phyloP scores from a whole-genome alignment of 2,113 vertebrate genomes.

The Crotophaga sulcirostris region DNA sequence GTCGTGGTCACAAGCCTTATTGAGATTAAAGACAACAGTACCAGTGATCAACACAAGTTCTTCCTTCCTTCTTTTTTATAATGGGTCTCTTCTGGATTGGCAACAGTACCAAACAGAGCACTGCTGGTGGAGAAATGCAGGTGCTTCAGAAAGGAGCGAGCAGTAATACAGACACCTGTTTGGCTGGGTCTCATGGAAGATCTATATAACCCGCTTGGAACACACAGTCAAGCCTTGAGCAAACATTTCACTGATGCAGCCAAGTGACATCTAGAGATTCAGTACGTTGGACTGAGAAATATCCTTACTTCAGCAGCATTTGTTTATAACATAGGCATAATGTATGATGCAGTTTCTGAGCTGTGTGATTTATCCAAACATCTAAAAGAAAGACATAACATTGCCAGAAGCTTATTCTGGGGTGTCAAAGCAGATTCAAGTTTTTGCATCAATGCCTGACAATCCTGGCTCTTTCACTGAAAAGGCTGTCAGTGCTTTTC shows the following conservation, averaged over 20 bases:
- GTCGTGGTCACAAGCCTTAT: not conserved
- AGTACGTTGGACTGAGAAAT: slow-evolving; percentile 52
- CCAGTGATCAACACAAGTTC: not conserved
- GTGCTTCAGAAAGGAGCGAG: not conserved
- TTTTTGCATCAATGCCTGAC: slow-evolving; percentile 75
- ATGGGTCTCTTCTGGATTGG: not conserved
- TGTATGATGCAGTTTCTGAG: slow-evolving; percentile 54
- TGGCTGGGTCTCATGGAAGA: slow-evolving; percentile 21
- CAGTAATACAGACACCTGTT: slow-evolving; percentile 21
- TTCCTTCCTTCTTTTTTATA: not conserved
- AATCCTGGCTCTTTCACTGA: slow-evolving; percentile 64
- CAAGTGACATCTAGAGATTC: slow-evolving; percentile 49
- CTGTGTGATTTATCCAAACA: slow-evolving; percentile 72
- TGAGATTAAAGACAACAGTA: not conserved
- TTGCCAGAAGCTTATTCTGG: slow-evolving; percentile 76
- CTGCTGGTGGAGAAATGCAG: not conserved
- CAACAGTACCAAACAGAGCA: not conserved
- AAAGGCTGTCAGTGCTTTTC: slow-evolving; percentile 74
- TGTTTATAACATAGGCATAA: slow-evolving; percentile 72
- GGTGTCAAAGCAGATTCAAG: slow-evolving; percentile 75
- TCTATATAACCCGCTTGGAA: slow-evolving; percentile 32
- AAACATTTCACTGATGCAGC: slow-evolving; percentile 51
- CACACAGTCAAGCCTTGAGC: not conserved
- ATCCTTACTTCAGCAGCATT: slow-evolving; percentile 69
- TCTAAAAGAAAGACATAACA: slow-evolving; percentile 75